Base-by-base conservation (phyloP, 2,113 vertebrate species). In the Actenoides hombroni region DNA sequence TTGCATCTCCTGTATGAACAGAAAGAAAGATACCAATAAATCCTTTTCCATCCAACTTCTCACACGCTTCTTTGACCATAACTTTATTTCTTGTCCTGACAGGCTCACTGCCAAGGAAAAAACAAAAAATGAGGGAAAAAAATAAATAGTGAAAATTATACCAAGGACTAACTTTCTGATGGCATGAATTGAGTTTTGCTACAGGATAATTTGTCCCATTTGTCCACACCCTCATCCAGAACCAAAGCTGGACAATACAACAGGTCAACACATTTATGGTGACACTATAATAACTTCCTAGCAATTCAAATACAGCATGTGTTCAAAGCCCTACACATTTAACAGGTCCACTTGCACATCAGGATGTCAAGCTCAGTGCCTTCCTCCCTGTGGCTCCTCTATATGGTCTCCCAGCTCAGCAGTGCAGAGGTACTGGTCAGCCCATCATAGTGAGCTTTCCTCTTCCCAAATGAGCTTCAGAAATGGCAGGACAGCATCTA, bases 401-500 rank as follows among this genome's bases (percentile, higher is more conserved):
- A 40, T 31, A 74, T 28, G 23, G 15, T 48, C 17, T 86, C 35
- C 35, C 49, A 49, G 2, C 21, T 60, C 60, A 86, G 16, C 37
- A 42, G 31, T 12, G 8, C 1, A 0, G 14, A 0, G 3, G 9
- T 56, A 68, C 25, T 6, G 21, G 17, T 65, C 40, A 92, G 20
- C 6, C 16, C 26, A 61, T 16, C 25, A 56, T 26, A 93, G n/a
- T 0, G 2, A 49, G 39, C 11, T 75, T 29, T 83, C 64, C n/a
- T 78, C 28, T 64, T 68, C 54, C 49, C 33, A 61, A 20, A 77
- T 1, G 10, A 80, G 24, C 63, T 54, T 60, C 31, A 56, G 39
- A 37, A 90, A 83, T 0, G 1, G 35, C 29, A 76, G 7, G 29
- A 79, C 15, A 67, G 33, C 12, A 51, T 25, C 26, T 31, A 82